phyloP scores from a whole-genome alignment of 2,888 invertebrate genomes.

The Ellobium chinense region DNA sequence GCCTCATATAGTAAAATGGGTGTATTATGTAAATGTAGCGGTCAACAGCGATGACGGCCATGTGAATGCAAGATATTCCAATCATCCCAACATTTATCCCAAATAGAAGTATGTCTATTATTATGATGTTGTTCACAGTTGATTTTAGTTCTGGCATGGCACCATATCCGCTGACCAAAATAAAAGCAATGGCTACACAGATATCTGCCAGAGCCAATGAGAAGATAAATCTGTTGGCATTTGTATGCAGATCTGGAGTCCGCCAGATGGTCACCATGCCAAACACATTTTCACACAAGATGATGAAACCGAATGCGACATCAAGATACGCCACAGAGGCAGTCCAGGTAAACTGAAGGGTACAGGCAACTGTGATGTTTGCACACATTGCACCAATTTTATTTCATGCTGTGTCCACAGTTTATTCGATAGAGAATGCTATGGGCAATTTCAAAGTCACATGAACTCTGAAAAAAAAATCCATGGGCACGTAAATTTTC shows the following conservation, averaged over 20 bases:
- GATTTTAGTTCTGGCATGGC: neutral
- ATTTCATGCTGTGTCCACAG: too few species aligned
- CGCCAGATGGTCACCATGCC: neutral
- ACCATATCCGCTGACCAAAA: neutral
- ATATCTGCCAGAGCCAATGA: neutral
- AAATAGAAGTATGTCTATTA: neutral
- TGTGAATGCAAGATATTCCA: neutral
- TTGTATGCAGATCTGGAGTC: neutral
- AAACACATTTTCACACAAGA: neutral
- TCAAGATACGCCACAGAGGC: neutral
- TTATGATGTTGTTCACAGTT: neutral
- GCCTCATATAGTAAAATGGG: neutral
- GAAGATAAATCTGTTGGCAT: neutral
- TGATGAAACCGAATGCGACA: neutral
- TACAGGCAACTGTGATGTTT: too few species aligned
- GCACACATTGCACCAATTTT: too few species aligned
- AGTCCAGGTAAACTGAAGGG: too few species aligned
- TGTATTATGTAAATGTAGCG: conserved; percentile 14
- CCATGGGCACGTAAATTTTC: too few species aligned
- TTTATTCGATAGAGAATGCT: too few species aligned
- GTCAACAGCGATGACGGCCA: conserved; percentile 24
- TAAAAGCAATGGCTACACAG: neutral
- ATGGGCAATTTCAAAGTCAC: too few species aligned
- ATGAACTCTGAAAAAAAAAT: too few species aligned
- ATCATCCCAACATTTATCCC: neutral